Evolutionary conservation across 2,113 vertebrate species (phyloP), one percentile per base, ranked within the genome.

Genomic region (Rafetus swinhoei): DNA sequence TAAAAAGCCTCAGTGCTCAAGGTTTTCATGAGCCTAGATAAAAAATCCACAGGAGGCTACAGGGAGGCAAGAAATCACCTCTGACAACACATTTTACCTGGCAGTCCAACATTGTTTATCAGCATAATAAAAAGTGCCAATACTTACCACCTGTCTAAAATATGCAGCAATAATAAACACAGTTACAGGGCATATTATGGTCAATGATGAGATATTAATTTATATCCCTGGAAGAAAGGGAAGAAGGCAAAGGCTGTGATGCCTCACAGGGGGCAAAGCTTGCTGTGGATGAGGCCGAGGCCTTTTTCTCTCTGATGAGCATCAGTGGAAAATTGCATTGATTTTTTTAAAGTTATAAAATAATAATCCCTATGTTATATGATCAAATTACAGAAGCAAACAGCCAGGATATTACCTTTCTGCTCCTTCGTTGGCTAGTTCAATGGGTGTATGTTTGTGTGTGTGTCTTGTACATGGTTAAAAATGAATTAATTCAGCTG

Each of bases 71-170:
- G 96, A 98, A 98, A 98, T 98, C 97, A 96, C 93, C 80, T 81
- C 22, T 56, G 56, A 97, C 92, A 95, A 93, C 93, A 94, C 96
- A 97, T 97, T 97, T 97, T 95, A 97, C 96, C 97, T 92, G 85
- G 94, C 93, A 96, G 90, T 57, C 91, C n/a, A 1, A 92, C 86
- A 82, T 94, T 98, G 95, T 97, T 98, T 97, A 98, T 97, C 97
- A 97, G 96, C 87, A 89, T 97, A 95, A 98, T 98, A 98, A 98
- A 98, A 98, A 93, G 96, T 97, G 97, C 91, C 98, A 96, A 97
- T 98, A 98, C 93, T 95, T 89, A 94, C 88, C 96, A 95, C 91
- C 93, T 86, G 93, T 96, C 96, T 98, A 97, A 98, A 98, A 97
- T 96, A 98, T 85, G 95, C 96, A 96, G 96, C 96, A 95, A 97